These are phyloP conservation scores for Phylloscopus trochiloides DNA, from an alignment of 2,113 vertebrate genomes.

Conservation along the genomic window DNA sequence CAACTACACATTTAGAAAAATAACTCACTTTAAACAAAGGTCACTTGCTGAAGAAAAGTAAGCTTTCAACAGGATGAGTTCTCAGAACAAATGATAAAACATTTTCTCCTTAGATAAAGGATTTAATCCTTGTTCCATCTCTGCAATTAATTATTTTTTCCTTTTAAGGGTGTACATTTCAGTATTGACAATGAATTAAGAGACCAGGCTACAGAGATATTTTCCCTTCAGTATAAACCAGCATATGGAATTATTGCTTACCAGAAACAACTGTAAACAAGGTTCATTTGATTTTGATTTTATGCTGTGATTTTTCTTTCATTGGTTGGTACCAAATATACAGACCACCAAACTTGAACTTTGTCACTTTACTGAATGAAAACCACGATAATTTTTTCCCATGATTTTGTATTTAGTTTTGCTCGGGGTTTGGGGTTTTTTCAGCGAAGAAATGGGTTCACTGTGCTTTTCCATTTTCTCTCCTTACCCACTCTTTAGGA, in stretches of 20 bases:
- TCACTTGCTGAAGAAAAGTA: conserved; percentile 55
- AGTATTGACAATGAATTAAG: background rate
- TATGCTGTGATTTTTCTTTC: conserved; percentile 10
- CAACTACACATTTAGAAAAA: conserved; percentile 45
- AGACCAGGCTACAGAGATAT: background rate
- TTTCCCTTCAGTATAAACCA: background rate
- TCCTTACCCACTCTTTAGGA: conserved; percentile 14
- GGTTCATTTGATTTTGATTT: background rate
- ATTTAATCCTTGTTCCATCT: background rate
- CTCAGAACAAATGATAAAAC: background rate
- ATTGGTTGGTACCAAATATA: background rate
- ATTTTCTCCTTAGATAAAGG: background rate
- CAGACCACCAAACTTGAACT: background rate
- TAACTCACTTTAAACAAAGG: conserved; percentile 55
- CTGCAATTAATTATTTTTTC: background rate
- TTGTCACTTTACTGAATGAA: background rate
- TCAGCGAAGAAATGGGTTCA: background rate
- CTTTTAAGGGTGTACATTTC: background rate
- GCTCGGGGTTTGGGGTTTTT: background rate
- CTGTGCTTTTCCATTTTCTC: background rate
- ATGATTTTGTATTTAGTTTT: background rate
- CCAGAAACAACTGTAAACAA: background rate
- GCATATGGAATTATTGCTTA: background rate
- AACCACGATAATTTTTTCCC: background rate
- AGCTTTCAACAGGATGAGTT: background rate